Evolutionary conservation across 2,888 invertebrate species (phyloP).

Genomic region (Drosophila mulleri): DNA sequence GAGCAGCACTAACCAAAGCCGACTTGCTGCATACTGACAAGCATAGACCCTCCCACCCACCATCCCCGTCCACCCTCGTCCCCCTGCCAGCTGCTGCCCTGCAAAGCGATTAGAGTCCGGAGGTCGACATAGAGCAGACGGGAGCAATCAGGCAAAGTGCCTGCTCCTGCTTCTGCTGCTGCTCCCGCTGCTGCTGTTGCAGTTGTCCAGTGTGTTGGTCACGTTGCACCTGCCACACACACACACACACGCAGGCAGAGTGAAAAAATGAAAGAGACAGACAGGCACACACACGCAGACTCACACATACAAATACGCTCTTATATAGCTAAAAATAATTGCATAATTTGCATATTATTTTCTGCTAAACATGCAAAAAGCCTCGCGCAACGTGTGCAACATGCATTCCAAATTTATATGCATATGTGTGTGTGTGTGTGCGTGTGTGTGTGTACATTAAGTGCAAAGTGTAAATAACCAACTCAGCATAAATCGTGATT

Average conservation of each 20-base stretch:
- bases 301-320: conserved; percentile 8
- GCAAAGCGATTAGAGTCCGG: conserved; percentile 69
- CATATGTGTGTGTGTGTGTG: conserved; percentile 1
- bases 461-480: conserved; percentile 72
- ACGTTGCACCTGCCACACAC: conserved; percentile 64
- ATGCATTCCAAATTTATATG: conserved; percentile 68
- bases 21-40: conserved; percentile 34
- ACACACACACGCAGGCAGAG: conserved; percentile 40
- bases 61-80: background rate
- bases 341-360: conserved; percentile 83
- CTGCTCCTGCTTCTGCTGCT: conserved; percentile 36
- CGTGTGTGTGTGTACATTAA: conserved; percentile 63
- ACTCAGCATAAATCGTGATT: conserved; percentile 83
- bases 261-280: conserved; percentile 7
- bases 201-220: conserved; percentile 62
- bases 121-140: conserved; percentile 70
- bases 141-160: conserved; percentile 79
- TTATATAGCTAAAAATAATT: conserved; percentile 77
- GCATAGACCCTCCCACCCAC: background rate
- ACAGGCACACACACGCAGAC: background rate
- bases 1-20: conserved; percentile 52
- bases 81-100: conserved; percentile 32
- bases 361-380: conserved; percentile 81
- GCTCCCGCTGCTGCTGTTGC: conserved; percentile 9
- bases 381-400: conserved; percentile 70